Evolutionary conservation across 2,888 invertebrate species (phyloP).

Genomic region (Malacosoma neustria): DNA sequence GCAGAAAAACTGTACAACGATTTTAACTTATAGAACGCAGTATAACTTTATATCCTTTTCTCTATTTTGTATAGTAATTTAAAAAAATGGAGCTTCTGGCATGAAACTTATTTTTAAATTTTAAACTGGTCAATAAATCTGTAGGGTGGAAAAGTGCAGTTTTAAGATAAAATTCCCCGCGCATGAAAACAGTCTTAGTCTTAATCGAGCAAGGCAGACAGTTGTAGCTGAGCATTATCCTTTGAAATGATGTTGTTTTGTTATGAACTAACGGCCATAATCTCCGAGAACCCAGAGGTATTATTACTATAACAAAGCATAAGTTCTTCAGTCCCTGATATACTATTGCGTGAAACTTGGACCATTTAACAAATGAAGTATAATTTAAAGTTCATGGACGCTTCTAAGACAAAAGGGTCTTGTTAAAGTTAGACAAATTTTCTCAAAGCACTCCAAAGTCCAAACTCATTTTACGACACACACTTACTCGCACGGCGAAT

Average conservation of each 20-base stretch:
- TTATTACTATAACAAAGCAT: slow-evolving; percentile 23
- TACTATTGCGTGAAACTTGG: slow-evolving; percentile 30
- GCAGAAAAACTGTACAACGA: no score
- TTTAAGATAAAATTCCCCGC: no score
- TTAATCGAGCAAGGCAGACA: no score
- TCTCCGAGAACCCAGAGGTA: slow-evolving; percentile 34
- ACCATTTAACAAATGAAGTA: slow-evolving; percentile 29
- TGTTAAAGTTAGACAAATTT: slow-evolving; percentile 10
- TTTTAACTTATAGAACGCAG: no score
- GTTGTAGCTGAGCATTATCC: slow-evolving; percentile 20
- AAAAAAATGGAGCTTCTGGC: no score
- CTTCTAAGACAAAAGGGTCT: slow-evolving; percentile 16
- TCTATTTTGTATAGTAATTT: no score
- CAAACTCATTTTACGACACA: background rate
- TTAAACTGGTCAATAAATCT: no score
- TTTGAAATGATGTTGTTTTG: slow-evolving; percentile 17
- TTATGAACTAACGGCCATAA: slow-evolving; percentile 30
- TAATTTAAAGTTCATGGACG: slow-evolving; percentile 24
- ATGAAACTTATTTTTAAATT: no score
- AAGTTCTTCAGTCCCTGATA: slow-evolving; percentile 30
- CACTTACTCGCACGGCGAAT: background rate
- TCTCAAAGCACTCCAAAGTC: background rate
- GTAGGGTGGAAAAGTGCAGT: no score
- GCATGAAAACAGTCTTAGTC: no score
- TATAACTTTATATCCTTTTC: no score